Percentiles rank a stretch among this genome's conserved stretches.
phyloP scores from a whole-genome alignment of 2,797 vertebrate genomes.

The Gymnodraco acuticeps region DNA sequence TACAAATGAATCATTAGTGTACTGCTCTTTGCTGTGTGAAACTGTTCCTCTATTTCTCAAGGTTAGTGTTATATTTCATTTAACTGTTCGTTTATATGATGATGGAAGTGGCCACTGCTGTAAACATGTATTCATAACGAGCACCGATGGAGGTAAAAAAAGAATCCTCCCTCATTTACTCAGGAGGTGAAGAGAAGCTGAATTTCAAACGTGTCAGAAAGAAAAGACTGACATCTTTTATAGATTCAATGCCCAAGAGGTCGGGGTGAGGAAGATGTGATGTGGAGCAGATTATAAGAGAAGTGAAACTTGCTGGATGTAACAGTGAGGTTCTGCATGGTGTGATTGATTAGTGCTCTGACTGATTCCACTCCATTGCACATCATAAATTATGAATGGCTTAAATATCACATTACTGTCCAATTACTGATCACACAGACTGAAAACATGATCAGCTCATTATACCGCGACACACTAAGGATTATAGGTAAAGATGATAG shows the following conservation, averaged over 20 bases:
- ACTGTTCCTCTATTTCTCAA: background rate
- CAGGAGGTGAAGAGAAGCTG: background rate
- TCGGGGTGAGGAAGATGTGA: slow-evolving; percentile 41
- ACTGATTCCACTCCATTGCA: slow-evolving; percentile 59
- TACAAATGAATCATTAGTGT: background rate
- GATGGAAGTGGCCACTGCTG: slow-evolving; percentile 13
- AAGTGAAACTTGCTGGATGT: slow-evolving; percentile 46
- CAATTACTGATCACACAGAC: slow-evolving; percentile 60
- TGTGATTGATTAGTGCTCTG: slow-evolving; percentile 67
- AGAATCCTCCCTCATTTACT: slow-evolving; percentile 11
- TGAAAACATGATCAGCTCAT: slow-evolving; percentile 57
- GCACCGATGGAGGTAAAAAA: slow-evolving; percentile 36
- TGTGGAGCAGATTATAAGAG: slow-evolving; percentile 33
- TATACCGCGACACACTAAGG: slow-evolving; percentile 42
- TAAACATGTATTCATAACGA: slow-evolving; percentile 32
- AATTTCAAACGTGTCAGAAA: slow-evolving; percentile 24
- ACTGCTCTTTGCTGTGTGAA: slow-evolving; percentile 5
- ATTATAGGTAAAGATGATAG: slow-evolving; percentile 29
- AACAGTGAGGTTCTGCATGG: slow-evolving; percentile 35
- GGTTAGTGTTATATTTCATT: slow-evolving; percentile 28
- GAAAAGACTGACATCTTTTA: slow-evolving; percentile 5
- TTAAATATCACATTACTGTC: slow-evolving; percentile 70
- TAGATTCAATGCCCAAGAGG: slow-evolving; percentile 14
- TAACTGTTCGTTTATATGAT: slow-evolving; percentile 36
- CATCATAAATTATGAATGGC: slow-evolving; percentile 68